Evolutionary conservation across 2,113 vertebrate genomes (phyloP), one percentile per base, ranked within the genome.

Genomic region (Microcebus lehilahytsara): DNA sequence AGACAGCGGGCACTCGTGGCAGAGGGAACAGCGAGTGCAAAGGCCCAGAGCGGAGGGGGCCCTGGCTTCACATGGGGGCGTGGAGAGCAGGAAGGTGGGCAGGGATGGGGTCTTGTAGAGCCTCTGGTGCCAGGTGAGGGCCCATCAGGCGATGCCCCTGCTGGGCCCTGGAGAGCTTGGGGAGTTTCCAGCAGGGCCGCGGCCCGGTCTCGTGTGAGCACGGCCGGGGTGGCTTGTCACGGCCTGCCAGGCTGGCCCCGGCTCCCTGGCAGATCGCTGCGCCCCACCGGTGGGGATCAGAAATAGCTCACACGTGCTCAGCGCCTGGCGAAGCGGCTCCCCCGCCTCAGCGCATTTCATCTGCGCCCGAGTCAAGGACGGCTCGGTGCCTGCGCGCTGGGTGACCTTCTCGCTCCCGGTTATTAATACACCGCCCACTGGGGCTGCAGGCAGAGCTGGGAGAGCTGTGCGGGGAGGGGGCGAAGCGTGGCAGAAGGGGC

Each of bases 241-340:
- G 37, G 74, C 79, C 69, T 12, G 2, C 86, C 42, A 22, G 79
- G 83, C 91, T 89, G n/a, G 92, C 79, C 77, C 78, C 1, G 19
- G 77, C 51, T 95, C 75, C 84, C 84, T 1, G 22, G 87, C 95
- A 97, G 97, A 95, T 93, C 1, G 1, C 95, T 40, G 34, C 64
- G 85, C 96, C 85, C 3, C 7, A 49, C 92, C 34, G 91, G 96
- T 96, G 95, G 96, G 96, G 96, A 96, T 97, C 97, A 98, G 96
- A 98, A 97, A 97, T 97, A 97, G 96, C 96, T 97, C 88, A 40
- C 96, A 96, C 71, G 94, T 97, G 95, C 96, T 96, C 93, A n/a
- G 89, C 1, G 67, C 95, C 64, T 23, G 9, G 93, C 13, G 60
- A 91, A 87, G 93, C 2, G 1, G 37, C 86, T 74, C 84, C 94